Base-by-base conservation (phyloP, 30 jellyfish, hydroid and myxozoan genomes). In the Hydractinia echinata region DNA sequence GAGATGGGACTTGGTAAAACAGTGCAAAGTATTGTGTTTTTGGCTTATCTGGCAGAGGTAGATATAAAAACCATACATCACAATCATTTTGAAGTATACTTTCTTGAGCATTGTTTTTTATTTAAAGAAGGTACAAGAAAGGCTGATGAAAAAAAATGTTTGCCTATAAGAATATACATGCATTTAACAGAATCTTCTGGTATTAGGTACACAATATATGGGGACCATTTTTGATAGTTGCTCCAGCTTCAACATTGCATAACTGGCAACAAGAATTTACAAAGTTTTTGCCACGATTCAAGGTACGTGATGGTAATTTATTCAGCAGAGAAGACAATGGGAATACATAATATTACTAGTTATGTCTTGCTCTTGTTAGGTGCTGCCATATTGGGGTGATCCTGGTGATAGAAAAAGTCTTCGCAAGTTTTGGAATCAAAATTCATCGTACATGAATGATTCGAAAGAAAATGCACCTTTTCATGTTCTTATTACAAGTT, bases 1-100 rank as follows among this genome's bases (percentile, higher is more conserved):
- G 99, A 94, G 86, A 94, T 94, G 99, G 99, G 99, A 5, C 92
- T 94, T 58, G 99, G 99, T 4, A 94, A 94, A 79, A 94, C 99
- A 21, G 99, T 94, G 4, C 99, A 94, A 73, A 87, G 96, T 86
- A 94, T 94, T 19, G 95, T 96, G 4, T 94, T 94, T 76, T 80
- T 94, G 6, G 95, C 99, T 10, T 94, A 87, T 84, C 95, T 94
- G 18, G 99, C 99, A 8, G 99, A 94, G 96, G 99, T 94, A 58
- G 16, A 88, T 64, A n/a, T 64, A 58, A 6, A 64, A 13, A 6
- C 2, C 39, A n/a, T 64, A 64, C 51, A 64, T 6, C 74, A 58
- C 69, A 58, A 11, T 58, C 69, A 58, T 30, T 30, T 30, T 30
- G 2, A 30, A 30, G 2, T 30, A 30, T 30, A 30, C 44, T 30